A percentile compares a stretch with the other conserved stretches of the same genome.
Conservation (phyloP, 2,888 invertebrate genomes). For the Bombylius discolor region DNA sequence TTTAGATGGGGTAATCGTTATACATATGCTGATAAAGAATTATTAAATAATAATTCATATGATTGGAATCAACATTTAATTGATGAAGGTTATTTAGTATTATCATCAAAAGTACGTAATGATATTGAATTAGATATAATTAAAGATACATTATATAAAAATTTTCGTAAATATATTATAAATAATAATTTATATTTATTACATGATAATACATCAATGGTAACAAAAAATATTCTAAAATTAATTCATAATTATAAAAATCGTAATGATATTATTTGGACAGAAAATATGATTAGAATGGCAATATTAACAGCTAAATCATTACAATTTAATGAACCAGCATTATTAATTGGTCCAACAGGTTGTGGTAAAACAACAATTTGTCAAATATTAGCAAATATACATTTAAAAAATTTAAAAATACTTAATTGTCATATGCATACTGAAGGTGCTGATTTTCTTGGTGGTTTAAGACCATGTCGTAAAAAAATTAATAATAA, state of each 20-base stretch:
- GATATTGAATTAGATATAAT: slow-evolving; percentile 72
- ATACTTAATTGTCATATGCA: slow-evolving; percentile 97
- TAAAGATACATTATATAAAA: slow-evolving; percentile 59
- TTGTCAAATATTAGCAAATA: slow-evolving; percentile 72
- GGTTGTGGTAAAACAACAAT: slow-evolving; percentile 97
- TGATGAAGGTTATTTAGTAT: slow-evolving; percentile 87
- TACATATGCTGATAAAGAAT: slow-evolving; percentile 50
- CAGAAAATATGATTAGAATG: slow-evolving; percentile 73
- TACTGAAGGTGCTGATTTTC: slow-evolving; percentile 94
- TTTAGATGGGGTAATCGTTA: slow-evolving; percentile 97
- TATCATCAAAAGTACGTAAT: slow-evolving; percentile 85
- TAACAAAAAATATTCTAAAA: slow-evolving; percentile 59
- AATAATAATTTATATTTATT: slow-evolving; percentile 59
- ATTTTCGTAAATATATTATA: slow-evolving; percentile 63
- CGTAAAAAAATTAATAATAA: slow-evolving; percentile 34
- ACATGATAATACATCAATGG: slow-evolving; percentile 54
- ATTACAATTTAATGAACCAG: slow-evolving; percentile 82
- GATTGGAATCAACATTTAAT: slow-evolving; percentile 97
- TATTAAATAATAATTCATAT: slow-evolving; percentile 50
- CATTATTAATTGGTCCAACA: slow-evolving; percentile 91
- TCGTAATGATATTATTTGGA: slow-evolving; percentile 79
- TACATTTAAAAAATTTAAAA: slow-evolving; percentile 51
- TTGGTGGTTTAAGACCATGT: slow-evolving; percentile 89
- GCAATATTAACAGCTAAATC: slow-evolving; percentile 72
- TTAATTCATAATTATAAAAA: slow-evolving; percentile 44